These are phyloP conservation scores for Thrips palmi DNA, from an alignment of 1,140 invertebrate species.

Conservation along the genomic window DNA sequence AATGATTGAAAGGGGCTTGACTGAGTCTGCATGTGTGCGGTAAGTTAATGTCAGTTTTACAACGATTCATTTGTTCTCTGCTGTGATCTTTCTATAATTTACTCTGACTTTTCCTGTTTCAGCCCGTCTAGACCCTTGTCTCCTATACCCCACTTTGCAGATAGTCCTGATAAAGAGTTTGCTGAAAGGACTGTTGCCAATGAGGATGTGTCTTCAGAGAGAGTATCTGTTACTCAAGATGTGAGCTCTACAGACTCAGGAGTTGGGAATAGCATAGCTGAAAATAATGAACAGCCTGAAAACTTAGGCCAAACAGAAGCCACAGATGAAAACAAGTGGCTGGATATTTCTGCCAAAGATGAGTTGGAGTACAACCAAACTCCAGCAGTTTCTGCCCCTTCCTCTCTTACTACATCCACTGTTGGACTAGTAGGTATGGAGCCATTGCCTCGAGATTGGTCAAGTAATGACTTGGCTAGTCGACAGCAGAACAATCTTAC, in stretches of 20 bases:
- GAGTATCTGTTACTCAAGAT: slow-evolving; percentile 4
- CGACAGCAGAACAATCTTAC: slow-evolving; percentile 27
- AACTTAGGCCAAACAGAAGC: no score
- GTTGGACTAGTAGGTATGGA: background rate
- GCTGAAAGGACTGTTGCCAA: background rate
- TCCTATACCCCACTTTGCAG: slow-evolving; percentile 45
- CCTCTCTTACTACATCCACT: background rate
- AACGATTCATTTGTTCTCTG: background rate
- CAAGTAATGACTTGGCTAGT: slow-evolving; percentile 11
- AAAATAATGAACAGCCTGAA: no score
- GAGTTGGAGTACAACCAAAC: no score
- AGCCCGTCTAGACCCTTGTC: slow-evolving; percentile 61
- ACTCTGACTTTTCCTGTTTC: slow-evolving; percentile 18
- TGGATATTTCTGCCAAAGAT: no score
- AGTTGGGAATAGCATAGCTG: no score
- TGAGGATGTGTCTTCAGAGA: slow-evolving; percentile 2
- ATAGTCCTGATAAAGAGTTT: slow-evolving; percentile 14
- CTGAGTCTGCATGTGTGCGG: slow-evolving; percentile 63
- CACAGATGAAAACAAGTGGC: no score
- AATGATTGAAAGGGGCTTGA: slow-evolving; percentile 72
- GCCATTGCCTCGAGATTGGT: background rate
- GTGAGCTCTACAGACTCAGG: no score
- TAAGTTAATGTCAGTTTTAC: slow-evolving; percentile 23
- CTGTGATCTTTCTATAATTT: background rate
- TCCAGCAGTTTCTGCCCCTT: no score